phyloP scores from a whole-genome alignment of 1,140 invertebrate genomes.

The Physella acuta region DNA sequence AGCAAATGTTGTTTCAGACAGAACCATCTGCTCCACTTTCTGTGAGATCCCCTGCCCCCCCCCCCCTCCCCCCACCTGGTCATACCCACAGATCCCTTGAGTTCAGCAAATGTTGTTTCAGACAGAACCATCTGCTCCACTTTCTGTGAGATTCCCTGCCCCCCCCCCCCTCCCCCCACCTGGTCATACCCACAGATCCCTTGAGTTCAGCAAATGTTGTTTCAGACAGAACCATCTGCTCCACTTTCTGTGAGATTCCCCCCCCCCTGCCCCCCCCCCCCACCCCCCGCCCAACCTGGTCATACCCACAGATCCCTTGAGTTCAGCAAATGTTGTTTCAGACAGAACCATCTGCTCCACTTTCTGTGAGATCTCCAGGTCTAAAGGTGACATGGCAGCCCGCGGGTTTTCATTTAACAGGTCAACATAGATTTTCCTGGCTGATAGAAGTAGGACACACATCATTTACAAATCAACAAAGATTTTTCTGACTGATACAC shows the following conservation, averaged over 20 bases:
- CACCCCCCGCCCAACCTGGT: no score
- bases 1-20: slow-evolving; percentile 47
- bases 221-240: slow-evolving; percentile 49
- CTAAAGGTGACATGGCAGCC: slow-evolving; percentile 51
- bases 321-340: slow-evolving; percentile 47
- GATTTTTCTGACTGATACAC: background rate
- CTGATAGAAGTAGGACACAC: slow-evolving; percentile 37
- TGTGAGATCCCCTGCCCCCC: slow-evolving; percentile 56
- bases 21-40: slow-evolving; percentile 52
- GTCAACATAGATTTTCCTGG: slow-evolving; percentile 53
- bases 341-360: slow-evolving; percentile 51
- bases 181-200: slow-evolving; percentile 51
- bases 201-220: slow-evolving; percentile 47
- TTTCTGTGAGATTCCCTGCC: slow-evolving; percentile 54
- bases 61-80: no score
- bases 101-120: slow-evolving; percentile 47
- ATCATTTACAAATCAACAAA: background rate
- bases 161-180: no score
- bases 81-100: slow-evolving; percentile 53
- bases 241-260: slow-evolving; percentile 56
- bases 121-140: slow-evolving; percentile 51
- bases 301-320: slow-evolving; percentile 53
- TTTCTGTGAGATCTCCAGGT: slow-evolving; percentile 54
- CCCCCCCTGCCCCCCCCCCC: no score
- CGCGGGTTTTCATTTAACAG: slow-evolving; percentile 47